phyloP scores from a whole-genome alignment of 2,888 invertebrate genomes.

The Gymnoscelis rufifasciata region DNA sequence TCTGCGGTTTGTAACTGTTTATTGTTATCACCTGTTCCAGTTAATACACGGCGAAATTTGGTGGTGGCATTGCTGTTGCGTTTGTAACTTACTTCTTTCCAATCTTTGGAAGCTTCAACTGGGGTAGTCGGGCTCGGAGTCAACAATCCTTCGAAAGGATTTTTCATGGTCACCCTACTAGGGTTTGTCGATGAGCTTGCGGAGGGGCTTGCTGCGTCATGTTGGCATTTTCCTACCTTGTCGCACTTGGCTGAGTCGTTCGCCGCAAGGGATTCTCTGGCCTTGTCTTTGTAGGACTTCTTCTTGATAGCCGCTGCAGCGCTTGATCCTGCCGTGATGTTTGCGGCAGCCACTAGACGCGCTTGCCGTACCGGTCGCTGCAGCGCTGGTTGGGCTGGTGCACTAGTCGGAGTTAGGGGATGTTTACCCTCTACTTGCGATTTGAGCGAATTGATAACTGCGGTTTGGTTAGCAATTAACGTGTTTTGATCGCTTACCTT shows the following conservation, averaged over 20 bases:
- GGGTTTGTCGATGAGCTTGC: not conserved
- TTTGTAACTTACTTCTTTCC: not conserved
- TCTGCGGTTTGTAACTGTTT: slow-evolving; percentile 11
- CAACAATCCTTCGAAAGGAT: too few relatives aligned
- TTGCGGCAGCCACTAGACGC: slow-evolving; percentile 3
- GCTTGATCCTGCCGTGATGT: not conserved
- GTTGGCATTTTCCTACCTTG: not conserved
- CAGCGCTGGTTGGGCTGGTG: not conserved
- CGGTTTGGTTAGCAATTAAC: not conserved
- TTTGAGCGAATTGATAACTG: not conserved
- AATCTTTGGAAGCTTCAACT: not conserved
- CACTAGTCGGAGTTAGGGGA: not conserved
- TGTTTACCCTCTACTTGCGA: slow-evolving; percentile 9
- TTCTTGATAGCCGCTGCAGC: not conserved
- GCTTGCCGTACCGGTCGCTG: slow-evolving; percentile 6
- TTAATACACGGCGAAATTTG: slow-evolving; percentile 3
- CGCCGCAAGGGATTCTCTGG: not conserved
- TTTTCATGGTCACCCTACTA: slow-evolving; percentile 3
- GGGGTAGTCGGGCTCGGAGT: not conserved
- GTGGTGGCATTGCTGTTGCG: not conserved
- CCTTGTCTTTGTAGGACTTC: not conserved
- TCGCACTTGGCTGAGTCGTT: not conserved
- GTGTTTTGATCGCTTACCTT: slow-evolving; percentile 1
- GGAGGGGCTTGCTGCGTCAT: too few relatives aligned
- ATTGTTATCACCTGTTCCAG: not conserved